Conservation (phyloP, 2,888 invertebrate genomes). For the Dexiosoma caninum region DNA sequence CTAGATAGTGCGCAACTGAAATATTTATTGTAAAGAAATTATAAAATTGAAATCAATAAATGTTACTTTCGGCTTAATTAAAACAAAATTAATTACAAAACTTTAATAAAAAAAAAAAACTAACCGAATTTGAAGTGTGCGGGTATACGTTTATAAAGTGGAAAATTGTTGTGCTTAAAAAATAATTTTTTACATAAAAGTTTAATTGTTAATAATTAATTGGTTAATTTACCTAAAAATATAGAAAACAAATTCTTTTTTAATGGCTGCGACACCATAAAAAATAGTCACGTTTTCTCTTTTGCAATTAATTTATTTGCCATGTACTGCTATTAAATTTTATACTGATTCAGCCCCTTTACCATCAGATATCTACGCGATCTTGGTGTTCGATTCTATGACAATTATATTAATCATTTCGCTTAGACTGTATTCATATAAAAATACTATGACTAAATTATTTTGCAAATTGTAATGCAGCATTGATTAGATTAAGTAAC, state of each 20-base stretch:
- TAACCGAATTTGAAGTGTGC: slow-evolving; percentile 20
- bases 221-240: not conserved
- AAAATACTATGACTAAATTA: slow-evolving; percentile 12
- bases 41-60: slow-evolving; percentile 14
- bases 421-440: not conserved
- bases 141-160: not conserved
- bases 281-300: slow-evolving; percentile 49
- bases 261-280: not conserved
- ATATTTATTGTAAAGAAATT: not conserved
- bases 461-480: not conserved
- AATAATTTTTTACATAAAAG: slow-evolving; percentile 20
- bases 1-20: slow-evolving; percentile 41
- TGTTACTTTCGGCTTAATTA: slow-evolving; percentile 27
- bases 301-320: slow-evolving; percentile 19
- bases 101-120: not conserved
- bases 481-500: slow-evolving; percentile 15
- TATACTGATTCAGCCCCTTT: not conserved
- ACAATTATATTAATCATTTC: slow-evolving; percentile 6
- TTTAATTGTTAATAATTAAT: slow-evolving; percentile 14
- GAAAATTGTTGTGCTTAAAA: not conserved
- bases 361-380: not conserved
- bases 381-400: not conserved
- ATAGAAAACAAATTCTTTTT: slow-evolving; percentile 19
- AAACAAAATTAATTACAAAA: slow-evolving; percentile 28
- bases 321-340: not conserved